Base-by-base conservation (phyloP, 2,888 invertebrate genomes). In the Drosophila neotestacea region DNA sequence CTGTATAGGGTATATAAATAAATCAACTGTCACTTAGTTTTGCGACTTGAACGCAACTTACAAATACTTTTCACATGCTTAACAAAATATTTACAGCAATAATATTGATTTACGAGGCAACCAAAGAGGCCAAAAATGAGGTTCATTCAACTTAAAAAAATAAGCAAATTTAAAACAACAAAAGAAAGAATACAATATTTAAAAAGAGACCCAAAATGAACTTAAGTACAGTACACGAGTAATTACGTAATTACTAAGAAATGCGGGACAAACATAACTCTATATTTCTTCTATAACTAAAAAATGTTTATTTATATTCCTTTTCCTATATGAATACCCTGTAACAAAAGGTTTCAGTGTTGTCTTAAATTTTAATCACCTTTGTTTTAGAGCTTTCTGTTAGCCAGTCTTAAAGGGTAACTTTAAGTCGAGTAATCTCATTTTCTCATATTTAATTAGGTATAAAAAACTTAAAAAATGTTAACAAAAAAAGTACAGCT, bases 41-140 rank as follows among this genome's bases (percentile, higher is more conserved):
- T 16, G 46, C 7, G 27, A 42, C 60, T 52, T 58, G 22, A 55
- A 48, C 47, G 44, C 68, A 70, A 51, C 28, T 46, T 58, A 41
- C 47, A 64, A 59, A 70, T 58, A 70, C 41, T 67, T 59, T 42
- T 16, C 62, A 62, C 70, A 62, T 47, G 55, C 61, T 46, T 50
- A 67, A 51, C 52, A 59, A 64, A 76, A 68, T 83, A 74, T 84
- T 81, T 77, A 70, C 58, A 70, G 51, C 39, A 60, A 64, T 64
- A 66, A 79, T 83, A 83, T 83, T 81, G 70, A 81, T 83, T 81
- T 79, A 79, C 41, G 54, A 64, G 73, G 22, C 30, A 60, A 73
- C 52, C 46, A 42, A 62, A 47, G 32, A 34, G n/a, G 9, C 16
- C 63, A 27, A 34, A 32, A 51, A 50, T 54, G n/a, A 51, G 38